Percentiles rank a stretch among this genome's conserved stretches.
Conservation (phyloP, 2,888 invertebrate species). For the Rutpela maculata region DNA sequence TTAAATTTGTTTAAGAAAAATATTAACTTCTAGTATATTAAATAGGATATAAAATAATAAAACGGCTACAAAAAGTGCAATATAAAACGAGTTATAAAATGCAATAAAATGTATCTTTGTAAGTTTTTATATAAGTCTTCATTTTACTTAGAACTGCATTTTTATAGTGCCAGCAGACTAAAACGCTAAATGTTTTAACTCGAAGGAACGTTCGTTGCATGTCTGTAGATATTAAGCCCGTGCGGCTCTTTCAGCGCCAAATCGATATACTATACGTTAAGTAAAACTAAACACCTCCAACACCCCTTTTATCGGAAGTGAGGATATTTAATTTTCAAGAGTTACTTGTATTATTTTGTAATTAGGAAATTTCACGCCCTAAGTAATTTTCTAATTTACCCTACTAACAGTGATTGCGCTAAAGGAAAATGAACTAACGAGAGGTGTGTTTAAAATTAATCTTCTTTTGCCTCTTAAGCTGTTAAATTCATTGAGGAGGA, state of each 20-base stretch:
- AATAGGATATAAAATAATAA: slow-evolving; percentile 41
- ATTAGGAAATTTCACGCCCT: slow-evolving; percentile 63
- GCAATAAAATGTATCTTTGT: slow-evolving; percentile 46
- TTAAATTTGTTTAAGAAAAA: background rate
- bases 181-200: slow-evolving; percentile 32
- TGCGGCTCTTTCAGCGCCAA: slow-evolving; percentile 28
- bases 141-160: slow-evolving; percentile 26
- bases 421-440: slow-evolving; percentile 46
- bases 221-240: slow-evolving; percentile 33
- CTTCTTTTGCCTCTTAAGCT: slow-evolving; percentile 44
- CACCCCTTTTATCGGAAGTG: slow-evolving; percentile 38
- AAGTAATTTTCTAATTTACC: slow-evolving; percentile 63
- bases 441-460: slow-evolving; percentile 53
- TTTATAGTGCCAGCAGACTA: slow-evolving; percentile 26
- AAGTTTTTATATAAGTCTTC: slow-evolving; percentile 36
- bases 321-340: slow-evolving; percentile 54
- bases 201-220: slow-evolving; percentile 26
- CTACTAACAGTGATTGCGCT: slow-evolving; percentile 44
- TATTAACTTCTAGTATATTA: slow-evolving; percentile 17
- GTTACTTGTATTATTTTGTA: slow-evolving; percentile 64
- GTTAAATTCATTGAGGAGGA: slow-evolving; percentile 28
- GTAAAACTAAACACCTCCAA: slow-evolving; percentile 39
- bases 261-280: slow-evolving; percentile 44
- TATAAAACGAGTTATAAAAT: slow-evolving; percentile 37
- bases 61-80: slow-evolving; percentile 33